Conservation (phyloP, 2,113 vertebrate genomes). For the Thryonomys swinderianus region DNA sequence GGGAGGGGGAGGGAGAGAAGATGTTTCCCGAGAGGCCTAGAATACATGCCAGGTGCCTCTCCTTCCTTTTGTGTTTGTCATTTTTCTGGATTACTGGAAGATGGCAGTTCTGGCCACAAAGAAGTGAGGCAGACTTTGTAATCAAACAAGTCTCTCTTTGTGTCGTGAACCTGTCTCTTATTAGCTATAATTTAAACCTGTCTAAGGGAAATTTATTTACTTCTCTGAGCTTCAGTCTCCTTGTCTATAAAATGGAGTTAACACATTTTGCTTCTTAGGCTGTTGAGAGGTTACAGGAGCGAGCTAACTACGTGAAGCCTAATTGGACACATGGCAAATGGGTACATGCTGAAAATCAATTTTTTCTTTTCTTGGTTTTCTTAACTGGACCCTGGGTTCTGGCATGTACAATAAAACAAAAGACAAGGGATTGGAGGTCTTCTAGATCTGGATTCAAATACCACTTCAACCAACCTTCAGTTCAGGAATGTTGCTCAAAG, state of each 20-base stretch:
- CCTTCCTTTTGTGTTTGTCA: not conserved
- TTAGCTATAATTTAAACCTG: constrained; percentile 28
- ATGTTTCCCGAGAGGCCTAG: not conserved
- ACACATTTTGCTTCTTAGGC: not conserved
- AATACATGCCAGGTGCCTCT: not conserved
- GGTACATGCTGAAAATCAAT: constrained; percentile 4
- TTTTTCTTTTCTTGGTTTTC: not conserved
- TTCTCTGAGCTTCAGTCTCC: constrained; percentile 5
- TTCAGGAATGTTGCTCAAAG: not conserved
- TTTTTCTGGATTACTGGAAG: not conserved
- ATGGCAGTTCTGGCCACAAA: not conserved
- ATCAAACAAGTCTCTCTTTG: not conserved
- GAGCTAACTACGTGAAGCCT: not conserved
- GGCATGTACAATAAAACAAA: constrained; percentile 7
- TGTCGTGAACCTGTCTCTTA: constrained; percentile 9
- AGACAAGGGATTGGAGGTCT: not conserved
- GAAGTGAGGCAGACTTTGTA: not conserved
- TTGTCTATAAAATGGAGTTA: constrained; percentile 40
- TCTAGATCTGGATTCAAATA: constrained; percentile 21
- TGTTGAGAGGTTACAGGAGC: not conserved
- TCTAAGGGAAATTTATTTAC: constrained; percentile 44
- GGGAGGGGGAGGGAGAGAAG: too few species aligned
- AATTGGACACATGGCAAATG: not conserved
- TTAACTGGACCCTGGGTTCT: not conserved
- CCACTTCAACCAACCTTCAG: not conserved